Evolutionary conservation across 2,797 vertebrate genomes (phyloP).

Genomic region (Telmatherina bonti): DNA sequence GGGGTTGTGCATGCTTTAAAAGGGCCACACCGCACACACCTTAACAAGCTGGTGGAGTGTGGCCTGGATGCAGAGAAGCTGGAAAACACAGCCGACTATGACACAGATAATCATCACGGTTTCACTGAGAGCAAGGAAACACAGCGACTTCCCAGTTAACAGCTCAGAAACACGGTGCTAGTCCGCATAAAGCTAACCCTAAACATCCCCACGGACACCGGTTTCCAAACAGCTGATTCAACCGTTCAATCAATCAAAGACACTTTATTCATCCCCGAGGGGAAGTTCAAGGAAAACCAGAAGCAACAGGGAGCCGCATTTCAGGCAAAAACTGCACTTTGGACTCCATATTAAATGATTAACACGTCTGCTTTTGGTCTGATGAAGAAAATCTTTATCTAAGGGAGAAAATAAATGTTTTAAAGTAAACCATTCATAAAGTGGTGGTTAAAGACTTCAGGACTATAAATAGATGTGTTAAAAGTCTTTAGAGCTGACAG

Average conservation of each 20-base stretch:
- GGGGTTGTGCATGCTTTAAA: slow-evolving; percentile 62
- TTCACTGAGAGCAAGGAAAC: slow-evolving; percentile 54
- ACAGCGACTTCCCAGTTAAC: slow-evolving; percentile 47
- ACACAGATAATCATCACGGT: slow-evolving; percentile 64
- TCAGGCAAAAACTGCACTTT: background rate
- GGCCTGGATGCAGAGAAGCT: slow-evolving; percentile 10
- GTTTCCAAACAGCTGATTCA: background rate
- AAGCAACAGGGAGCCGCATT: no score
- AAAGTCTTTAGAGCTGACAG: background rate
- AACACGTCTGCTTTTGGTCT: background rate
- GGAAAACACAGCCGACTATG: slow-evolving; percentile 50
- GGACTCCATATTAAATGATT: background rate
- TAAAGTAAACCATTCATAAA: no score
- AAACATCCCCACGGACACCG: slow-evolving; percentile 30
- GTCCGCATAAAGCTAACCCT: slow-evolving; percentile 50
- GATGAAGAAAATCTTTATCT: no score
- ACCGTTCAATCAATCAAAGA: no score
- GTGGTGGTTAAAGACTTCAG: no score
- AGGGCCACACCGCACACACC: slow-evolving; percentile 45
- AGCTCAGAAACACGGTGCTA: slow-evolving; percentile 43
- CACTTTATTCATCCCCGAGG: no score
- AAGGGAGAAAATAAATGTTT: background rate
- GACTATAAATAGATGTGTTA: background rate
- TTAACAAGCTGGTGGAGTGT: background rate
- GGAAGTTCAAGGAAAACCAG: no score